Evolutionary conservation across 2,888 invertebrate genomes (phyloP), one percentile per base, ranked within the genome.

Genomic region (Brachyopa scutellaris): DNA sequence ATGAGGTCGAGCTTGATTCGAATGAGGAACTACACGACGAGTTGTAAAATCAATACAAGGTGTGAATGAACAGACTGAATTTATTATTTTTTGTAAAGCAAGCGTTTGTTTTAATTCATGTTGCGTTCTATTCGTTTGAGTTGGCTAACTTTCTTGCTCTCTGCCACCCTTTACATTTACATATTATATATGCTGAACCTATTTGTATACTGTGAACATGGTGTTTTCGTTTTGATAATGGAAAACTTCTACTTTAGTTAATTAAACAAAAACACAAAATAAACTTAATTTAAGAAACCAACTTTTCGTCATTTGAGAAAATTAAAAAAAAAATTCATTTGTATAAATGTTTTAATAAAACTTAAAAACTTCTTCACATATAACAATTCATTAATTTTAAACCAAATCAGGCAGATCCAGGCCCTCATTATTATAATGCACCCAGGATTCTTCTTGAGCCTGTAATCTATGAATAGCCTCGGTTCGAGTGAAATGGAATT

Each of bases 11-110:
- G 45, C 89, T 89, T 73, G 90, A 91, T 1, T 89, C 89, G 1
- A 90, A 89, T 11, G 90, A 90, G 21, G 87, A 90, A 55, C 91
- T 91, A 55, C 94, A 94, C 85, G 94, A 94, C 85, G 94, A 94
- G 88, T 90, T 94, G 85, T 94, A 93, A 92, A 66, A 40, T 40
- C 26, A 61, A 66, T 66, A 66, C 61, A 61, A 66, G 51, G 49
- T 66, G 72, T 77, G 59, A 70, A 76, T 77, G 53, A 70, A 82
- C 77, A 82, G 82, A 82, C 82, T 82, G 82, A 82, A 82, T 45
- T 51, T 80, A 59, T 51, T 80, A 59, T 76, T 36, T 57, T 62
- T 79, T 80, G 51, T 67, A 73, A 36, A 64, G 45, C 53, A 66
- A 59, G 45, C 33, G 51, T 51, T 49, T 47, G 59, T 51, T 49